Conservation (phyloP, 2,888 invertebrate species). For the Syrphus vitripennis region DNA sequence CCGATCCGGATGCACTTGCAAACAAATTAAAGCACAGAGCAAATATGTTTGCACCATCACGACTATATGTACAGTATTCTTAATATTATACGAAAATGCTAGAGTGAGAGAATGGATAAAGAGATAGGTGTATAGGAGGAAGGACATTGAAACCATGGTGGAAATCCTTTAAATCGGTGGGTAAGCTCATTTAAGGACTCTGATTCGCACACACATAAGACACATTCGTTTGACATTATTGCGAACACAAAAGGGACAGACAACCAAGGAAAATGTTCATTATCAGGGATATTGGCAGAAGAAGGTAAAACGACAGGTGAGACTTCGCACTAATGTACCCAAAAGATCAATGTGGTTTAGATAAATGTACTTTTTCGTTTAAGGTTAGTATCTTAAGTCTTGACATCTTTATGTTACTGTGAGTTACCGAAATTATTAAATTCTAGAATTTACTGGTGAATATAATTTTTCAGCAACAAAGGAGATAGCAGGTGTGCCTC, state of each 20-base stretch:
- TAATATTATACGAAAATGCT: background rate
- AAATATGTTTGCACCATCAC: slow-evolving; percentile 59
- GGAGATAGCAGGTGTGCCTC: too few relatives aligned
- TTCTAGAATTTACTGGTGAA: too few relatives aligned
- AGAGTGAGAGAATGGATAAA: background rate
- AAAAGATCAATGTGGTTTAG: background rate
- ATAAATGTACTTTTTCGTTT: background rate
- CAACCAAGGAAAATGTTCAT: slow-evolving; percentile 38
- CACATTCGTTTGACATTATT: slow-evolving; percentile 59
- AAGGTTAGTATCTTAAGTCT: too few relatives aligned
- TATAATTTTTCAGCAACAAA: too few relatives aligned
- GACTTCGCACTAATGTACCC: background rate
- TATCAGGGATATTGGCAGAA: slow-evolving; percentile 41
- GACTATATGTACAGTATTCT: slow-evolving; percentile 8
- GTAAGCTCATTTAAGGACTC: slow-evolving; percentile 64
- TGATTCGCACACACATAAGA: slow-evolving; percentile 44
- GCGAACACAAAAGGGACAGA: slow-evolving; percentile 29
- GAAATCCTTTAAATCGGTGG: slow-evolving; percentile 60
- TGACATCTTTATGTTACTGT: too few relatives aligned
- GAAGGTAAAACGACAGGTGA: background rate
- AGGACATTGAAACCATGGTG: background rate
- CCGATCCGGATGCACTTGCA: slow-evolving; percentile 71
- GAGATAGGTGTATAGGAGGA: background rate
- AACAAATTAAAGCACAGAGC: slow-evolving; percentile 68
- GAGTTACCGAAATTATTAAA: too few relatives aligned